A percentile compares a stretch with the other conserved stretches of the same genome.
phyloP scores from a whole-genome alignment of 2,797 vertebrate species.

The Varecia variegata region DNA sequence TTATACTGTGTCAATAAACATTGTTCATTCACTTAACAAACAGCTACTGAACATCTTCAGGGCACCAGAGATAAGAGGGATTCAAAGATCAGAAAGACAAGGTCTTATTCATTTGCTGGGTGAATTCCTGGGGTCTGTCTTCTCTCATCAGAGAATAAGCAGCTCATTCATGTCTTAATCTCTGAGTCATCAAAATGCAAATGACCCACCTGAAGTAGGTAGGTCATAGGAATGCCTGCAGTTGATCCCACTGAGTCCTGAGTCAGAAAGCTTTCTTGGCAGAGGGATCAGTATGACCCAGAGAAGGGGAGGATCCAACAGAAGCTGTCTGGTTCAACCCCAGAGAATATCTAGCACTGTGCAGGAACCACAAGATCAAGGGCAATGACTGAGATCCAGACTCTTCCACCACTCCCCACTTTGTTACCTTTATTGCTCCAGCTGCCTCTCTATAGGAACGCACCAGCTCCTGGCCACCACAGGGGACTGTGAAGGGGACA shows the following conservation, averaged over 20 bases:
- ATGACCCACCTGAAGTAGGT: not conserved
- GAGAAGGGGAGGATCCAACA: not conserved
- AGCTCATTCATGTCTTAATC: not conserved
- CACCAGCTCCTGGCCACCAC: not conserved
- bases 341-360: not conserved
- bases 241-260: not conserved
- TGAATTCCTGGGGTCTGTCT: not conserved
- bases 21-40: not conserved
- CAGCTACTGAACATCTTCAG: not conserved
- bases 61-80: not conserved
- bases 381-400: not conserved
- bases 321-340: not conserved
- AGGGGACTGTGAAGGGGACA: not conserved
- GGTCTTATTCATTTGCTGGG: not conserved
- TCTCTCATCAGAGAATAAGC: not conserved
- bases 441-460: not conserved
- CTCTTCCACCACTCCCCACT: not conserved
- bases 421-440: not conserved
- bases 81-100: not conserved
- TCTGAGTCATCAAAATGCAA: not conserved
- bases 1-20: not conserved
- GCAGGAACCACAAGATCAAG: not conserved
- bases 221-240: not conserved
- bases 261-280: not conserved
- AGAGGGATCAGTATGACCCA: not conserved